Percentiles rank a stretch among this genome's conserved stretches.
Evolutionary conservation across 2,888 invertebrate species (phyloP).

Genomic region (Drosophila quinaria): DNA sequence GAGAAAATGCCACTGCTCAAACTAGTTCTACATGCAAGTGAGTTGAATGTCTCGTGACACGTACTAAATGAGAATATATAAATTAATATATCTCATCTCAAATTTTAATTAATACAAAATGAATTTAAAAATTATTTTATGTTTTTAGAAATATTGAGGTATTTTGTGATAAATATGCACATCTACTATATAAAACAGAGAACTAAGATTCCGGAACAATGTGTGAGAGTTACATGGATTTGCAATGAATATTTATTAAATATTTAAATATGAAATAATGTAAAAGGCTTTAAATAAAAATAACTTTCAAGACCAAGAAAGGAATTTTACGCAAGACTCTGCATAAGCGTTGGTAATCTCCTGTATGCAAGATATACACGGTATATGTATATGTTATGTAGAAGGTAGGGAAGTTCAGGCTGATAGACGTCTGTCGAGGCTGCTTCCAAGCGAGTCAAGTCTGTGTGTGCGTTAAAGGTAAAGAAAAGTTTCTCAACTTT

Average conservation of each 20-base stretch:
- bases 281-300: too few species aligned
- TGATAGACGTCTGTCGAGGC: slow-evolving; percentile 53
- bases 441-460: slow-evolving; percentile 8
- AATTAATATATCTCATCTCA: too few species aligned
- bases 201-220: background rate
- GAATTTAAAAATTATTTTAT: too few species aligned
- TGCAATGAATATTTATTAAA: background rate
- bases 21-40: background rate
- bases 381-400: background rate
- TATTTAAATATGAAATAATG: too few species aligned
- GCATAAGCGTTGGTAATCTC: slow-evolving; percentile 1
- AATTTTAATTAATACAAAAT: too few species aligned
- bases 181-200: too few species aligned
- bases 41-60: background rate
- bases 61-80: too few species aligned
- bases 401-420: slow-evolving; percentile 29
- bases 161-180: too few species aligned
- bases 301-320: background rate
- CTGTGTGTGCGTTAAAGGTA: slow-evolving; percentile 22
- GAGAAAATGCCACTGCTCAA: slow-evolving; percentile 21
- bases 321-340: background rate
- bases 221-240: background rate
- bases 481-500: slow-evolving; percentile 56
- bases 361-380: slow-evolving; percentile 3
- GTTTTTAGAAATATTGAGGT: too few species aligned